phyloP scores from a whole-genome alignment of 2,113 vertebrate genomes.

The Platanista minor region DNA sequence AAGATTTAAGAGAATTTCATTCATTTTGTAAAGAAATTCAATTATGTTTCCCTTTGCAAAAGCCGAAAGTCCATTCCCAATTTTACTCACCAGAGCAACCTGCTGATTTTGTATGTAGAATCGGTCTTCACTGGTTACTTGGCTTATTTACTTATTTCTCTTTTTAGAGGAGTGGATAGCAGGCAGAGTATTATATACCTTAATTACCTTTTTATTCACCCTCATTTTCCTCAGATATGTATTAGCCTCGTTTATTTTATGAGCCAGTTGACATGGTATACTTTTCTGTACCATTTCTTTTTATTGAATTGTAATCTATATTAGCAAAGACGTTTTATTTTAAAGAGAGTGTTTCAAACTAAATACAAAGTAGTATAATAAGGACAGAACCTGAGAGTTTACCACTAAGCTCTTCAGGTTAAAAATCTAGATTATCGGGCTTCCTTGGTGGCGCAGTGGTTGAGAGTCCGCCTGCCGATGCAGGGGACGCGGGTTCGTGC shows the following conservation, averaged over 20 bases:
- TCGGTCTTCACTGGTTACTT: background rate
- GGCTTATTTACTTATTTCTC: background rate
- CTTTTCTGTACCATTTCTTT: constrained; percentile 63
- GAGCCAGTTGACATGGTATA: constrained; percentile 15
- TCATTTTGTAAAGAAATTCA: constrained; percentile 36
- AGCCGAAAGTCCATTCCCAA: background rate
- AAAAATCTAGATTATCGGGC: constrained; percentile 25
- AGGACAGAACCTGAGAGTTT: constrained; percentile 1
- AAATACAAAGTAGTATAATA: background rate
- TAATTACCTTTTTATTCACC: constrained; percentile 27
- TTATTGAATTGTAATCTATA: constrained; percentile 48
- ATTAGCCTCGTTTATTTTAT: constrained; percentile 55
- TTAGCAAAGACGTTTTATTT: constrained; percentile 38
- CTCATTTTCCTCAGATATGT: constrained; percentile 35
- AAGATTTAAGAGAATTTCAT: background rate
- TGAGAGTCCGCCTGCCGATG: too few species aligned
- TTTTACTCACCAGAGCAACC: constrained; percentile 1
- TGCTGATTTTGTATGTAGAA: background rate
- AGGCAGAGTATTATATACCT: background rate
- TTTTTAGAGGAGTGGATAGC: background rate
- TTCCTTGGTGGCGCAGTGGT: too few species aligned
- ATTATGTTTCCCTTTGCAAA: constrained; percentile 3
- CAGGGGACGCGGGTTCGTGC: too few species aligned
- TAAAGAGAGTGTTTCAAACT: constrained; percentile 37
- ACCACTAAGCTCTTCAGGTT: background rate